Evolutionary conservation across 2,113 vertebrate genomes (phyloP).

Genomic region (Penelope pileata): DNA sequence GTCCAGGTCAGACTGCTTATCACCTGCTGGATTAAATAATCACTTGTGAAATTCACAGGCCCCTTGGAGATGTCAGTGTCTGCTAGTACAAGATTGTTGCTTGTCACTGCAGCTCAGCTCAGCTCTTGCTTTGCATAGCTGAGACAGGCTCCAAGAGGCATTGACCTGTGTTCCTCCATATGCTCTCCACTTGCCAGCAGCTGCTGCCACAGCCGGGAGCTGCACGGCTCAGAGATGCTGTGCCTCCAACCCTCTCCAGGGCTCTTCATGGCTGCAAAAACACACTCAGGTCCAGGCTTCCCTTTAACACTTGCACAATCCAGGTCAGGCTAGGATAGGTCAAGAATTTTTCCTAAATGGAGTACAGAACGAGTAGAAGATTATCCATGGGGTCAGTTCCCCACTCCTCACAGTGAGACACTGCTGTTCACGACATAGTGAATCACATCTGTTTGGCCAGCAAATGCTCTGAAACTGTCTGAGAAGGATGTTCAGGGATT

Average conservation of each 20-base stretch:
- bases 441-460: background rate
- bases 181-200: background rate
- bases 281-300: background rate
- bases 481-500: conserved; percentile 6
- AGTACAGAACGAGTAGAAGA: background rate
- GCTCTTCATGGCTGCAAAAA: background rate
- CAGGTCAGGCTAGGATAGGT: background rate
- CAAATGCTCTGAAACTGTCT: background rate
- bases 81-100: background rate
- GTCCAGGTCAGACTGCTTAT: background rate
- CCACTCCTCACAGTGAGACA: background rate
- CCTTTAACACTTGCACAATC: background rate
- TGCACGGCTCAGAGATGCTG: accelerated
- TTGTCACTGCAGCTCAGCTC: background rate
- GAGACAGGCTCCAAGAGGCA: background rate
- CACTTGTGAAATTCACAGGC: background rate
- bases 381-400: background rate
- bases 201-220: background rate
- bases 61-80: background rate
- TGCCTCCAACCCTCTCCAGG: background rate
- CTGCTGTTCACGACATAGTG: background rate
- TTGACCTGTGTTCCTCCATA: background rate
- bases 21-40: background rate
- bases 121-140: background rate
- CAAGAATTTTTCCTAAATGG: background rate